Evolutionary conservation across 2,888 invertebrate genomes (phyloP), one percentile per base, ranked within the genome.

Genomic region (Parascotia fuliginaria): DNA sequence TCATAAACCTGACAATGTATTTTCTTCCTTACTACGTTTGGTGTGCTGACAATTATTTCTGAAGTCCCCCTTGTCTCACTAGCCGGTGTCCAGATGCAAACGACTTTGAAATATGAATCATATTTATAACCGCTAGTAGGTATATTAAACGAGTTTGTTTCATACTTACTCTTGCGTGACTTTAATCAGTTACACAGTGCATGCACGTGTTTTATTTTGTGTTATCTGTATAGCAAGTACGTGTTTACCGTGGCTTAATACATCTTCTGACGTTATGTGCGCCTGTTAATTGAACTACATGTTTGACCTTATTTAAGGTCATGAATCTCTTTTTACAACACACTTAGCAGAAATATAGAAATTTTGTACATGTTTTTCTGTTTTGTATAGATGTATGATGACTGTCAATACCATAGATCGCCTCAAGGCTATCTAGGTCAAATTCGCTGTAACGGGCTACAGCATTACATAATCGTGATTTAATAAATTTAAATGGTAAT

Each of bases 61-160:
- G 69, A 70, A 63, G 29, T 69, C 83, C 87, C 71, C 75, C 67
- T 82, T 75, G 75, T 83, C 87, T 84, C 81, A 79, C 81, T 86
- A 81, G 82, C 84, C 89, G 66, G 69, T 86, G 90, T 88, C 89
- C 92, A 90, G 91, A 92, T 92, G 92, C 83, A 81, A 79, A 80
- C 73, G 92, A 92, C 92, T 92, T 89, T 92, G 92, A 92, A 87
- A 89, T 92, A 92, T 92, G 84, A 85, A 75, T 71, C 84, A 84
- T 88, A 92, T 92, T 92, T 86, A 85, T 92, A 88, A 87, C 83
- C 53, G 71, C 70, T 74, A 70, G 55, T n/a, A n/a, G n/a, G n/a
- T 65, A 65, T 55, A 72, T 76, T 73, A 73, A 74, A 73, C 73
- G 62, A 58, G 71, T 78, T 78, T 73, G 57, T 73, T 73, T 37